These are phyloP conservation scores for Enteromius viviparus DNA, from an alignment of 2,797 vertebrate species.

Conservation along the genomic window DNA sequence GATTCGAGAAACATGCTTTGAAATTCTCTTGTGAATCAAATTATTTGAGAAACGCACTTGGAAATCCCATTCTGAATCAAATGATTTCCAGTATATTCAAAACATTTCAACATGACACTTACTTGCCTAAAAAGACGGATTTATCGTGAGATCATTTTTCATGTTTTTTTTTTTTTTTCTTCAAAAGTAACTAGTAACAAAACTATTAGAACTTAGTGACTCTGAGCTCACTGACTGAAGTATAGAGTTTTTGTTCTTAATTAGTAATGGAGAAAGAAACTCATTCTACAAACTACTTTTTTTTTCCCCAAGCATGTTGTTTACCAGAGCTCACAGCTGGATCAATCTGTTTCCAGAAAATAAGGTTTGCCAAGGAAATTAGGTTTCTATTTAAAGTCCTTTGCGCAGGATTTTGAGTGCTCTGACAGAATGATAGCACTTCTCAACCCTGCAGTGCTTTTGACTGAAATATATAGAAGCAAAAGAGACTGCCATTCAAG, in stretches of 20 bases:
- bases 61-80: too few relatives aligned
- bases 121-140: too few relatives aligned
- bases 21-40: too few relatives aligned
- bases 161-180: too few relatives aligned
- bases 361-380: neutral
- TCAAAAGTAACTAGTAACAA: too few relatives aligned
- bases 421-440: neutral
- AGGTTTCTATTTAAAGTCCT: slow-evolving; percentile 34
- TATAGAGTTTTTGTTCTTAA: neutral
- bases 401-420: neutral
- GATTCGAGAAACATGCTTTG: too few relatives aligned
- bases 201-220: neutral
- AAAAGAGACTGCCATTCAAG: neutral
- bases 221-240: neutral
- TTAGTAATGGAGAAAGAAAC: neutral
- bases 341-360: neutral
- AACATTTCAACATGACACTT: too few relatives aligned
- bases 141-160: too few relatives aligned
- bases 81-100: too few relatives aligned
- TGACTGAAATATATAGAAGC: neutral
- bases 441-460: neutral
- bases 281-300: neutral
- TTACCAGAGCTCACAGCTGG: slow-evolving; percentile 16
- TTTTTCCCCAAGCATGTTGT: neutral
- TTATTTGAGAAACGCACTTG: too few relatives aligned